phyloP scores from a whole-genome alignment of 2,888 invertebrate species.

The Platycheirus albimanus region DNA sequence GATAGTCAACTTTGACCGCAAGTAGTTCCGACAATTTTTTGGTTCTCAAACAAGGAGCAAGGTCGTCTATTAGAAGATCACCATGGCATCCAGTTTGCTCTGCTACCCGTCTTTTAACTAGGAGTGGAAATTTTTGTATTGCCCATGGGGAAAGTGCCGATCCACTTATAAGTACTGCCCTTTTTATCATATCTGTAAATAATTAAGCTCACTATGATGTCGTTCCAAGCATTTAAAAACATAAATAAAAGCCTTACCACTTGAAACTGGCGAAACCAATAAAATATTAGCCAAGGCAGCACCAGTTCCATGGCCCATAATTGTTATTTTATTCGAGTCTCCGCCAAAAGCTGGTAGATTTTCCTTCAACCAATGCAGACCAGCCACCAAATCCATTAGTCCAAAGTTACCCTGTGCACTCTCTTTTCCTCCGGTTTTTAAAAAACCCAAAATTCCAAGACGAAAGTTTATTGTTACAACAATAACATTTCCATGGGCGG shows the following conservation, averaged over 20 bases:
- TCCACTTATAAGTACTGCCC: slow-evolving; percentile 94
- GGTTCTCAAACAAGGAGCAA: slow-evolving; percentile 92
- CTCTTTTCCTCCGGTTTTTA: slow-evolving; percentile 94
- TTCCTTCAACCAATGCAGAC: slow-evolving; percentile 97
- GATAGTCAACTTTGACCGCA: slow-evolving; percentile 89
- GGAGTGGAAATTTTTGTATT: slow-evolving; percentile 91
- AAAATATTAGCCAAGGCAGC: slow-evolving; percentile 98
- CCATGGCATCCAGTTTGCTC: slow-evolving; percentile 93
- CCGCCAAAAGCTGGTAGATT: slow-evolving; percentile 98
- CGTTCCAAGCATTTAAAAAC: no score
- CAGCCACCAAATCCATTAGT: slow-evolving; percentile 96
- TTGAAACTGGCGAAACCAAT: slow-evolving; percentile 96
- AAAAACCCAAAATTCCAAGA: slow-evolving; percentile 93
- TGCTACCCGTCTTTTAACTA: slow-evolving; percentile 91
- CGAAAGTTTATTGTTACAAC: slow-evolving; percentile 96
- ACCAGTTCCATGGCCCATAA: slow-evolving; percentile 98
- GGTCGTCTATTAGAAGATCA: slow-evolving; percentile 90
- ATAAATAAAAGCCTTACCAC: slow-evolving; percentile 86
- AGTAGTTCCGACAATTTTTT: slow-evolving; percentile 90
- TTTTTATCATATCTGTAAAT: slow-evolving; percentile 91
- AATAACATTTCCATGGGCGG: slow-evolving; percentile 94
- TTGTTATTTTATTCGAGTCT: slow-evolving; percentile 94
- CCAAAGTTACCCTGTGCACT: slow-evolving; percentile 96
- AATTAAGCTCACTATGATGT: background rate
- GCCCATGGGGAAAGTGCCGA: slow-evolving; percentile 97